These are phyloP conservation scores for Nomia melanderi DNA, from an alignment of 1,140 invertebrate genomes.

Conservation along the genomic window DNA sequence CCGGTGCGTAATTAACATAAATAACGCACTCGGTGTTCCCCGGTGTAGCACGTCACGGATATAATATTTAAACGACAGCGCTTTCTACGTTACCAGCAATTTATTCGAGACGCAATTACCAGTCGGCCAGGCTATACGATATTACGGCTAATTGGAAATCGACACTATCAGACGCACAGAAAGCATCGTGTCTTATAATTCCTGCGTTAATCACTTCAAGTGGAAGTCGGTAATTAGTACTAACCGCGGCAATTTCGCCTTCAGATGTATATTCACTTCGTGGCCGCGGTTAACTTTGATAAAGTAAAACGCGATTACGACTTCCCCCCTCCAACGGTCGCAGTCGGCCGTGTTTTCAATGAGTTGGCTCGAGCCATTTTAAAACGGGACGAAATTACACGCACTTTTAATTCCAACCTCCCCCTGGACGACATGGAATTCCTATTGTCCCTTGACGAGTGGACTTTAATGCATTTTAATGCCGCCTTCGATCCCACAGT, in stretches of 20 bases:
- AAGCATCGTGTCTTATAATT: constrained; percentile 59
- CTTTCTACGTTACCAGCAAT: constrained; percentile 54
- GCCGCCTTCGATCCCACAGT: too few relatives aligned
- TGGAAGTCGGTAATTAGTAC: constrained; percentile 55
- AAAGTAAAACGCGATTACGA: constrained; percentile 20
- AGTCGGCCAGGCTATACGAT: constrained; percentile 49
- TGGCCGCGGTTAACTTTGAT: constrained; percentile 29
- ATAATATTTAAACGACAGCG: constrained; percentile 48
- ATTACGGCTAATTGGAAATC: constrained; percentile 63
- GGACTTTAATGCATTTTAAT: too few relatives aligned
- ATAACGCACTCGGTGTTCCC: constrained; percentile 30
- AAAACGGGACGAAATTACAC: neutral
- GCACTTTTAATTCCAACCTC: neutral
- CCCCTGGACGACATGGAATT: neutral
- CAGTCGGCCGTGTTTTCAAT: constrained; percentile 50
- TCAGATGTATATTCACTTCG: constrained; percentile 22
- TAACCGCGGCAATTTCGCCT: constrained; percentile 52
- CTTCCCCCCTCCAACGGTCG: neutral
- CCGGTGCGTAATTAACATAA: constrained; percentile 48
- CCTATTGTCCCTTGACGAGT: too few relatives aligned
- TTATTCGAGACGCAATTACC: constrained; percentile 59
- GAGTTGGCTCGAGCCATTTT: constrained; percentile 46
- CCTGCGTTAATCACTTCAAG: constrained; percentile 60
- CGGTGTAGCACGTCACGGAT: constrained; percentile 6
- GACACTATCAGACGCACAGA: constrained; percentile 57